phyloP scores from a whole-genome alignment of 2,888 invertebrate genomes.

The Eudemis profundana region DNA sequence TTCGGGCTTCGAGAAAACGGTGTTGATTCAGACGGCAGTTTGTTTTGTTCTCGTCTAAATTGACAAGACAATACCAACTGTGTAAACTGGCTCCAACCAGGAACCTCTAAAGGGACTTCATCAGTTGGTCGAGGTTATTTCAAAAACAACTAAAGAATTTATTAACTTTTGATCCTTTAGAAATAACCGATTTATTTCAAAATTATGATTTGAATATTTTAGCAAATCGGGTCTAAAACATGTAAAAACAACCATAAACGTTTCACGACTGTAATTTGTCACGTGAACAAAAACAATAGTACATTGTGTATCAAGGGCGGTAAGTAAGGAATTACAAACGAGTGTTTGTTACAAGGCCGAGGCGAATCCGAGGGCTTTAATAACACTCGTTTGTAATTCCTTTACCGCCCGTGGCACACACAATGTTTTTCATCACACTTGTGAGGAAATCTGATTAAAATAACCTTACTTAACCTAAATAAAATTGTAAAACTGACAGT shows the following conservation, averaged over 20 bases:
- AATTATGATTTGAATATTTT: no score
- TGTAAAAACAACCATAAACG: not conserved
- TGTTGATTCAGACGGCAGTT: conserved; percentile 31
- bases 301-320: no score
- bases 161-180: not conserved
- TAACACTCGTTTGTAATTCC: no score
- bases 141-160: not conserved
- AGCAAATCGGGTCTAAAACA: not conserved
- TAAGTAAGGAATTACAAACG: no score
- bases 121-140: not conserved
- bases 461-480: no score
- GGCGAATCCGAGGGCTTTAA: no score
- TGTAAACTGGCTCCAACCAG: not conserved
- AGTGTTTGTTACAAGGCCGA: no score
- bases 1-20: conserved; percentile 24
- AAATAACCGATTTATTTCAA: not conserved
- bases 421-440: no score
- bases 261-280: not conserved
- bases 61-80: conserved; percentile 25
- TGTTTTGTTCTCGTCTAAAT: conserved; percentile 30
- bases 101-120: not conserved
- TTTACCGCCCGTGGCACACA: no score
- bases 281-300: not conserved
- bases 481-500: no score
- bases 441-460: no score